phyloP scores from a whole-genome alignment of 2,888 invertebrate genomes.

The Drosophila heteroneura region DNA sequence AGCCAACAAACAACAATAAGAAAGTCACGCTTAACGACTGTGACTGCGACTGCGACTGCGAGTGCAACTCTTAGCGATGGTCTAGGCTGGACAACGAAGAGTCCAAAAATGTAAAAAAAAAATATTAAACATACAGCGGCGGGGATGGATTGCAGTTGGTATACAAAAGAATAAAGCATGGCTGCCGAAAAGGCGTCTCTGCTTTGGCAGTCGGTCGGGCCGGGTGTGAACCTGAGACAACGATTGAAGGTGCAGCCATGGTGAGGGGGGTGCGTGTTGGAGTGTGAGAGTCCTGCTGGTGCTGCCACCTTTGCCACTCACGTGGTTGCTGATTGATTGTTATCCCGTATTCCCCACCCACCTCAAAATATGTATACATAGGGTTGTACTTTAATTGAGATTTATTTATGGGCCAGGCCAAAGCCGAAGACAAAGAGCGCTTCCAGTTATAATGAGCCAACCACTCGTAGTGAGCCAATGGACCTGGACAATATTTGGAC shows the following conservation, averaged over 20 bases:
- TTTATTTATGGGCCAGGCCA: slow-evolving; percentile 71
- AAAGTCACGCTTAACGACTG: slow-evolving; percentile 81
- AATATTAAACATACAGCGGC: not conserved
- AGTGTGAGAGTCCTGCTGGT: slow-evolving; percentile 29
- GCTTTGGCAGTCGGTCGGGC: slow-evolving; percentile 12
- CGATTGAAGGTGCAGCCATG: slow-evolving; percentile 4
- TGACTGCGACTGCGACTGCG: slow-evolving; percentile 54
- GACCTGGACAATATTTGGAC: slow-evolving; percentile 75
- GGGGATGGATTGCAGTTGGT: slow-evolving; percentile 30
- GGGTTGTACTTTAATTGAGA: slow-evolving; percentile 81
- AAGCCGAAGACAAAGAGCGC: slow-evolving; percentile 52
- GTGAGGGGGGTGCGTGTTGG: not conserved
- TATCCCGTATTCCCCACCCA: slow-evolving; percentile 29
- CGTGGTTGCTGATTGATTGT: slow-evolving; percentile 72
- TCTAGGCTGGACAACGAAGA: slow-evolving; percentile 49
- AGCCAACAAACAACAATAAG: slow-evolving; percentile 75
- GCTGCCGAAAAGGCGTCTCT: slow-evolving; percentile 61
- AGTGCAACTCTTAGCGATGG: slow-evolving; percentile 27
- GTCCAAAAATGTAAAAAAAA: slow-evolving; percentile 11
- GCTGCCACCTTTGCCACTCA: slow-evolving; percentile 27
- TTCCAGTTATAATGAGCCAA: slow-evolving; percentile 75
- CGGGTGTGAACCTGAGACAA: slow-evolving; percentile 69
- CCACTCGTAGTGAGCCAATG: slow-evolving; percentile 50
- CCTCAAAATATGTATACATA: slow-evolving; percentile 17
- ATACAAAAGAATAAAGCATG: slow-evolving; percentile 63